phyloP scores from a whole-genome alignment of 2,888 invertebrate species.

The Drosophila mercatorum region DNA sequence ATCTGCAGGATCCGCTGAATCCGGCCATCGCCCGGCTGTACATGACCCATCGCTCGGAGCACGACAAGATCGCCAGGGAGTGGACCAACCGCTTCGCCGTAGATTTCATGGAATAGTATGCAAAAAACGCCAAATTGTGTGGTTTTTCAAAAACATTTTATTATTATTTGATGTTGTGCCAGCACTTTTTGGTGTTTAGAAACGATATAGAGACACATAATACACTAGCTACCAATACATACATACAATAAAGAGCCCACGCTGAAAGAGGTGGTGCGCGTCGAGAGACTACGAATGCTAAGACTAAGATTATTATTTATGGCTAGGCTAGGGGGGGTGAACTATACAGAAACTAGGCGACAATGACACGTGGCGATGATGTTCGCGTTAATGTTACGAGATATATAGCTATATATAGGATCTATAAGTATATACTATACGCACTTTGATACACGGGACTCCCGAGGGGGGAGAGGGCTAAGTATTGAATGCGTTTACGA shows the following conservation, averaged over 20 bases:
- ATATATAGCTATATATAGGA: slow-evolving; percentile 10
- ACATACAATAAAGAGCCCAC: slow-evolving; percentile 37
- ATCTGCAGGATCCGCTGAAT: background rate
- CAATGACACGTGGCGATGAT: slow-evolving; percentile 58
- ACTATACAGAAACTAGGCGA: slow-evolving; percentile 60
- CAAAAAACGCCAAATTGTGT: slow-evolving; percentile 20
- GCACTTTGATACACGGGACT: slow-evolving; percentile 55
- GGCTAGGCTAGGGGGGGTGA: slow-evolving; percentile 52
- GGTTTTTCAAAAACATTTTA: slow-evolving; percentile 72
- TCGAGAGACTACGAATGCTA: slow-evolving; percentile 27
- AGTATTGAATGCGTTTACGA: slow-evolving; percentile 21
- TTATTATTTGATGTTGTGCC: slow-evolving; percentile 76
- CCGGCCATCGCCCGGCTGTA: background rate
- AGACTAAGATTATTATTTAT: slow-evolving; percentile 42
- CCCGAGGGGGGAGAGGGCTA: slow-evolving; percentile 1
- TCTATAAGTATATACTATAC: slow-evolving; percentile 41
- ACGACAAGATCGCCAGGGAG: background rate
- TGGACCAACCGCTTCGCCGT: background rate
- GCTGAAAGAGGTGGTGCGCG: background rate
- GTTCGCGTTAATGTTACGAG: slow-evolving; percentile 47
- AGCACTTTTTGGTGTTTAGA: slow-evolving; percentile 83
- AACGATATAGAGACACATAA: slow-evolving; percentile 71
- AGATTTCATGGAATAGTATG: background rate
- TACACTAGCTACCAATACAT: slow-evolving; percentile 50
- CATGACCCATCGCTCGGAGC: background rate